Conservation (phyloP, 92 coral and sea anemone species). For the Galaxea fascicularis region DNA sequence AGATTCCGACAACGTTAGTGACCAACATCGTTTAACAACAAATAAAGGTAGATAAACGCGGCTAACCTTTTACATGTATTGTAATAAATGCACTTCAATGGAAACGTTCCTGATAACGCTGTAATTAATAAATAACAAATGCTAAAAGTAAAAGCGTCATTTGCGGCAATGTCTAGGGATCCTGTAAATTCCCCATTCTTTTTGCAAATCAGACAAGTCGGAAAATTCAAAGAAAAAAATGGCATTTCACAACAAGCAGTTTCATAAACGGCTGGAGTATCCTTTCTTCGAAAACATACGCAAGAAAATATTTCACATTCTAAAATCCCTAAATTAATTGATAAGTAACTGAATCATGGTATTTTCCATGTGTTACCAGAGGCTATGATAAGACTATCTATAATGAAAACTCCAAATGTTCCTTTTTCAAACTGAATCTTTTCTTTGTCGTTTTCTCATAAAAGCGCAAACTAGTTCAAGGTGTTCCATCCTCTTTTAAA, state of each 20-base stretch:
- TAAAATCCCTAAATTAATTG: too few species aligned
- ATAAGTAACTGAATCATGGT: too few species aligned
- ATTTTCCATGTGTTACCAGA: background rate
- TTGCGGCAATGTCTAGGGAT: background rate
- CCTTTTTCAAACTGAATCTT: too few species aligned
- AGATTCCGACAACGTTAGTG: too few species aligned
- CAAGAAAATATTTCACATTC: background rate
- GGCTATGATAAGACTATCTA: too few species aligned
- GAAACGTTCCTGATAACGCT: background rate
- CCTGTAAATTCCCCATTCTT: too few species aligned
- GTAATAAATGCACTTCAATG: background rate
- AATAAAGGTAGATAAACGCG: background rate
- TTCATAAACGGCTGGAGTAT: too few species aligned
- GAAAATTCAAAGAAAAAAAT: background rate
- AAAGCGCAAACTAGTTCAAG: too few species aligned
- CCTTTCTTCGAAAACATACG: background rate
- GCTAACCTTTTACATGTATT: constrained; percentile 1
- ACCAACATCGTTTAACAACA: background rate
- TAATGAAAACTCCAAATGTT: too few species aligned
- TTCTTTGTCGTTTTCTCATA: too few species aligned
- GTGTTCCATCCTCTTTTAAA: too few species aligned
- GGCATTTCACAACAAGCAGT: too few species aligned
- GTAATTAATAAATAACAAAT: background rate
- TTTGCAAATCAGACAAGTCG: background rate
- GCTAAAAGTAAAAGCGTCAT: background rate